phyloP scores from a whole-genome alignment of 1,140 invertebrate species.

The Venturia canescens region DNA sequence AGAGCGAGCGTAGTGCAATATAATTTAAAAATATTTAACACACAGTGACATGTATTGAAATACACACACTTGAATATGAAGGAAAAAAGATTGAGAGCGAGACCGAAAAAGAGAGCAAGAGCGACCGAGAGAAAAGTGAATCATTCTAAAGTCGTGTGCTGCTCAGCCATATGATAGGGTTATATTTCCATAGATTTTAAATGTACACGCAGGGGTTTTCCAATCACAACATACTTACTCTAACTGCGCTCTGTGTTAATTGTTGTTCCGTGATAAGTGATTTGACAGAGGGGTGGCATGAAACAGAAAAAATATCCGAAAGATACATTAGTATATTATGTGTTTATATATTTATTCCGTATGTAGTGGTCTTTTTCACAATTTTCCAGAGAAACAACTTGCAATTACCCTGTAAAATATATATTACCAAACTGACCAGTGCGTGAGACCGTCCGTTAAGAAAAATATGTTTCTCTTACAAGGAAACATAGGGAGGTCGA shows the following conservation, averaged over 20 bases:
- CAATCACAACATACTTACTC: slow-evolving; percentile 75
- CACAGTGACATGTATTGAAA: too few relatives aligned
- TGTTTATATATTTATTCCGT: too few relatives aligned
- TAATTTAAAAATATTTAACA: too few relatives aligned
- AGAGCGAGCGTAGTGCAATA: too few relatives aligned
- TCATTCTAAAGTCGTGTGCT: slow-evolving; percentile 8
- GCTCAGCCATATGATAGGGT: background rate
- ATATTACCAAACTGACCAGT: too few relatives aligned
- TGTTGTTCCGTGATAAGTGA: slow-evolving; percentile 45
- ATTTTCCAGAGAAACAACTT: background rate
- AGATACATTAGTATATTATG: background rate
- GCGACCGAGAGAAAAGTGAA: background rate
- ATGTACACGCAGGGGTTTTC: background rate
- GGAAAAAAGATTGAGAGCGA: too few relatives aligned
- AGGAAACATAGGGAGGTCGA: too few relatives aligned
- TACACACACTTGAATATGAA: too few relatives aligned
- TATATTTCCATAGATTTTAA: background rate
- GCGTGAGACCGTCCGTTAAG: too few relatives aligned
- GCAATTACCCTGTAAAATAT: too few relatives aligned
- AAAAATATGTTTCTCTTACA: too few relatives aligned
- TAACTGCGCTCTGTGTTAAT: slow-evolving; percentile 69
- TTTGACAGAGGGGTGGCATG: slow-evolving; percentile 52
- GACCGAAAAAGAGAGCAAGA: background rate
- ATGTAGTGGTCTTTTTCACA: background rate
- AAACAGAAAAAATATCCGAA: slow-evolving; percentile 57